Evolutionary conservation across 2,888 invertebrate species (phyloP).

Genomic region (Peribatodes rhomboidaria): DNA sequence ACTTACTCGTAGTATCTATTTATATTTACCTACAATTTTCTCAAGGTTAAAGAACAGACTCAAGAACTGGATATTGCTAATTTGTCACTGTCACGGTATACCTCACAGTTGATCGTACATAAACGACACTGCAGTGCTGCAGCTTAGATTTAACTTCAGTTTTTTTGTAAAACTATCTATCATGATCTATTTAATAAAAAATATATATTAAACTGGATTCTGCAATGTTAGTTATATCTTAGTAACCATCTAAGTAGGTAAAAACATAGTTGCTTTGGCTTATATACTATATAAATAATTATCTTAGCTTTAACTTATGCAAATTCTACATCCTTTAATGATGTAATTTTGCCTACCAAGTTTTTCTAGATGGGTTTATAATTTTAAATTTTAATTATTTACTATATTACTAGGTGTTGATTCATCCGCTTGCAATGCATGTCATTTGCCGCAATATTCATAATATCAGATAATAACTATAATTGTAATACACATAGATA

Average conservation of each 20-base stretch:
- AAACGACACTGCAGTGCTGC: background rate
- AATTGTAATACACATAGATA: conserved; percentile 27
- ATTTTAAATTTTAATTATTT: too few species aligned
- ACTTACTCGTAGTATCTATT: too few species aligned
- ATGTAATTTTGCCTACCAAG: background rate
- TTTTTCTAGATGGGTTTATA: background rate
- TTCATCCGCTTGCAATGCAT: conserved; percentile 4
- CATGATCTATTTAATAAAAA: too few species aligned
- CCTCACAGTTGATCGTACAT: conserved; percentile 1
- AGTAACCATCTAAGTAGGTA: too few species aligned
- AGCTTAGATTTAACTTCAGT: background rate
- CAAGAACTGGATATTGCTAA: conserved; percentile 7
- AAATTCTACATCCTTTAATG: background rate
- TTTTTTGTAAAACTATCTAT: too few species aligned
- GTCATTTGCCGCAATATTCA: conserved; percentile 2
- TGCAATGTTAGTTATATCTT: too few species aligned
- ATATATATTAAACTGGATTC: too few species aligned
- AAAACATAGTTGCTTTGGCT: too few species aligned
- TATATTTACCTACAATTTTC: background rate
- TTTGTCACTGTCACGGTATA: conserved; percentile 11
- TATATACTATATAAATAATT: too few species aligned
- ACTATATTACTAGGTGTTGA: conserved; percentile 7
- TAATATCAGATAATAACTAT: conserved; percentile 21
- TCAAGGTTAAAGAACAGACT: conserved; percentile 8
- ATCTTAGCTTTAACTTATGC: background rate